These are phyloP conservation scores for Chunga burmeisteri DNA, from an alignment of 2,113 vertebrate genomes.

Conservation along the genomic window DNA sequence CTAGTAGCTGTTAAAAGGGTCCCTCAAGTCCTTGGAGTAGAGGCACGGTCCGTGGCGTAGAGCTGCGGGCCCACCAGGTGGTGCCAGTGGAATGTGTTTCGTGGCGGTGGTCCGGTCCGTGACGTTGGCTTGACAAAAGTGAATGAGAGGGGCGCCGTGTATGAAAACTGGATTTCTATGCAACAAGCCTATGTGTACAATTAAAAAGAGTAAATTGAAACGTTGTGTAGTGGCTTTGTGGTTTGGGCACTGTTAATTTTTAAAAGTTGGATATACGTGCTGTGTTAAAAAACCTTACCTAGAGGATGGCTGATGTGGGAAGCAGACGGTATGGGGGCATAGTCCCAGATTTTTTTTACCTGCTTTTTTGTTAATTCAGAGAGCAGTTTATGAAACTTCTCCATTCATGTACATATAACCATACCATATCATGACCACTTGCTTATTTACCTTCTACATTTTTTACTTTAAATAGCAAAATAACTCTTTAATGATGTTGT, in stretches of 20 bases:
- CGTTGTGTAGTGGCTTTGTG: background rate
- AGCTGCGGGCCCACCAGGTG: conserved; percentile 71
- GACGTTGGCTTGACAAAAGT: too few relatives aligned
- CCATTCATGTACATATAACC: background rate
- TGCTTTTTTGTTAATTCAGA: background rate
- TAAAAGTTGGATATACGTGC: background rate
- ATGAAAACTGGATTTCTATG: background rate
- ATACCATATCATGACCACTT: background rate
- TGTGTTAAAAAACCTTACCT: background rate
- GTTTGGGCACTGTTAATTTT: background rate
- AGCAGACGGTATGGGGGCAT: background rate
- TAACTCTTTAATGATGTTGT: background rate
- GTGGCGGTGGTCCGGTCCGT: too few relatives aligned
- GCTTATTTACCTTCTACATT: background rate
- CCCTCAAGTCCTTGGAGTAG: background rate
- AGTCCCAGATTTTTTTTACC: background rate
- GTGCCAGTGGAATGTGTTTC: conserved; percentile 48
- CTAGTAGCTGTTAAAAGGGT: background rate
- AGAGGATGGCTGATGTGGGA: background rate
- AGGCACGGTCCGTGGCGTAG: background rate
- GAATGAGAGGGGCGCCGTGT: background rate
- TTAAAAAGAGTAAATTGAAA: background rate
- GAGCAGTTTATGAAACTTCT: background rate
- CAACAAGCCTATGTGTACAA: background rate
- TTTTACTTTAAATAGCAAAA: background rate